Base-by-base conservation (phyloP, 2,888 invertebrate genomes). In the Eurois occulta region DNA sequence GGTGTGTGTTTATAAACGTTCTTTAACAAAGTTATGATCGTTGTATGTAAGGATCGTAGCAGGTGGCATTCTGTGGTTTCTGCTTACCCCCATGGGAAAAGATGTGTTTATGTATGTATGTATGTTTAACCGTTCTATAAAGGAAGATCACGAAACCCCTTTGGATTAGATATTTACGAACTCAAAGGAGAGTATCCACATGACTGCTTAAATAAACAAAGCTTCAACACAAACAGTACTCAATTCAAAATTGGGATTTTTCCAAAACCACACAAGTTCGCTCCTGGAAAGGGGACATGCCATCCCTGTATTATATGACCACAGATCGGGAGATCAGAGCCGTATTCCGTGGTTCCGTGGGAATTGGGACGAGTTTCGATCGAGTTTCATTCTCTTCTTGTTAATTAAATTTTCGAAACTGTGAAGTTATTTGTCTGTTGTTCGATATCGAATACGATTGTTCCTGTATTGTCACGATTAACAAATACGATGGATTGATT, bases 301-400 rank as follows among this genome's bases (percentile, higher is more conserved):
- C 91, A 90, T 91, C 91, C 88, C 85, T 88, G 90, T 91, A 91
- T 93, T 92, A 94, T 92, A 91, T 92, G 92, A 94, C 94, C 94
- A 89, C 94, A 94, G 94, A 94, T 95, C 94, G 93, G 91, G 91
- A 92, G 93, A 94, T 93, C 93, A 90, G 90, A 85, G 90, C 86
- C 90, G 91, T 93, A 93, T 92, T 91, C 91, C 88, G 91, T 86
- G 92, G 92, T 92, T 94, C 90, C 92, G 92, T 92, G 94, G 92
- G 93, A 94, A 95, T 94, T 93, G 94, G 93, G 93, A 92, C 92
- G 80, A 72, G 46, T n/a, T 21, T 35, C 43, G 90, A 86, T 86
- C 81, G 81, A 87, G 90, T 91, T 92, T 92, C 87, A 90, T 91
- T 91, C 88, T 90, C 88, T 90, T 89, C 89, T 91, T 92, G 92